A percentile compares a stretch with the other conserved stretches of the same genome.
These are phyloP conservation scores for Panulirus ornatus DNA, from an alignment of 1,140 invertebrate genomes.

Conservation along the genomic window DNA sequence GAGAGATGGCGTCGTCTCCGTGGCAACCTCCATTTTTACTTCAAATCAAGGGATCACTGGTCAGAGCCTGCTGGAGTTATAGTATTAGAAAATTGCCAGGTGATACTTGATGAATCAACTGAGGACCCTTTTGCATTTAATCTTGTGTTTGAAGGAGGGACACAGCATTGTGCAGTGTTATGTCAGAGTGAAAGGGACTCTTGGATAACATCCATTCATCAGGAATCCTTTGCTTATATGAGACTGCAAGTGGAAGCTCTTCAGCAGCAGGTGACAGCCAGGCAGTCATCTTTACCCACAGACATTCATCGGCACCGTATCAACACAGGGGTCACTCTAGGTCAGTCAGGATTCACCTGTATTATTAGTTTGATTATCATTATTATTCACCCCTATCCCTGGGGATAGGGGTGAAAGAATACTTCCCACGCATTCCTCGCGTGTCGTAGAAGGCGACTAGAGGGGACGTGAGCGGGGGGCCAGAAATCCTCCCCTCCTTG, in stretches of 20 bases:
- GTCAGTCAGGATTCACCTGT: too few relatives aligned
- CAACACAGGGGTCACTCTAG: conserved; percentile 57
- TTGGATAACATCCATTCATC: conserved; percentile 91
- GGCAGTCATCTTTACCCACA: conserved; percentile 68
- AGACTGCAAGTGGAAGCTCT: conserved; percentile 86
- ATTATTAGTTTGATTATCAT: neutral
- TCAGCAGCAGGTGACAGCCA: conserved; percentile 78
- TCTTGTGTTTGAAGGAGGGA: conserved; percentile 82
- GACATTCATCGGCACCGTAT: conserved; percentile 54
- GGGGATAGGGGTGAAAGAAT: too few relatives aligned
- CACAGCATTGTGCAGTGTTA: conserved; percentile 88
- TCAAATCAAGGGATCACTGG: conserved; percentile 92
- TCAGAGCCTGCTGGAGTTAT: conserved; percentile 88
- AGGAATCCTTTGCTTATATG: conserved; percentile 91
- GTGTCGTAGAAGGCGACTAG: too few relatives aligned
- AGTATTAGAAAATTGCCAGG: conserved; percentile 70
- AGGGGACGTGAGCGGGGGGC: too few relatives aligned
- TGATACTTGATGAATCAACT: conserved; percentile 54
- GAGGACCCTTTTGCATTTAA: conserved; percentile 68
- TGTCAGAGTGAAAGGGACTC: conserved; percentile 88
- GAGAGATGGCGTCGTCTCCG: conserved; percentile 93
- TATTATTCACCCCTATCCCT: too few relatives aligned
- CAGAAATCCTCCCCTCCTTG: too few relatives aligned
- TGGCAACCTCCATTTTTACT: conserved; percentile 96
- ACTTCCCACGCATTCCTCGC: too few relatives aligned